These are phyloP conservation scores for Chelidonichthys spinosus DNA, from an alignment of 2,797 vertebrate species.

Conservation along the genomic window DNA sequence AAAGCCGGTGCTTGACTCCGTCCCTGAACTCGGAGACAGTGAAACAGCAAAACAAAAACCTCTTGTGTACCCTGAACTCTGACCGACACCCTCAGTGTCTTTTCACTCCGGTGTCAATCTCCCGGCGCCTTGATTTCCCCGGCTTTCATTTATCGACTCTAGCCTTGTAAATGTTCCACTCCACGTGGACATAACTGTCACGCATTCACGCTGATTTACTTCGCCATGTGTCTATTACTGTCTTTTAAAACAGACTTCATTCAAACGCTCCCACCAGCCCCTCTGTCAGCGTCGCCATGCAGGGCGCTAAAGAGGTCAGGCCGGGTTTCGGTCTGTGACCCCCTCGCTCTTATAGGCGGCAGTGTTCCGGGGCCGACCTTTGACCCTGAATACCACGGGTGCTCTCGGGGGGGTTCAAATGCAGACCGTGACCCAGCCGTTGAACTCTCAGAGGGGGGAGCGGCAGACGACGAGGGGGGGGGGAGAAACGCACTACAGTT, in stretches of 20 bases:
- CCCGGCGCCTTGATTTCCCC: slow-evolving; percentile 25
- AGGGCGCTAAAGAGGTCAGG: slow-evolving; percentile 51
- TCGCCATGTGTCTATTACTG: slow-evolving; percentile 29
- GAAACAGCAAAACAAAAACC: slow-evolving; percentile 41
- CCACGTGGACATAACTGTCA: slow-evolving; percentile 28
- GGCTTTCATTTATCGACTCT: slow-evolving; percentile 35
- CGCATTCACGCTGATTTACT: slow-evolving; percentile 46
- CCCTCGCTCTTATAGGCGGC: slow-evolving; percentile 41
- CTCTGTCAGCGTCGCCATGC: slow-evolving; percentile 33
- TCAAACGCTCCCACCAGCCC: neutral
- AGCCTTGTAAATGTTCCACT: slow-evolving; percentile 41
- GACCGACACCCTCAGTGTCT: slow-evolving; percentile 36
- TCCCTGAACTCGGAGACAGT: slow-evolving; percentile 55
- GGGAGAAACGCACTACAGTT: slow-evolving; percentile 8
- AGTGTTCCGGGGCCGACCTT: slow-evolving; percentile 48
- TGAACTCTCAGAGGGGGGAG: slow-evolving; percentile 50
- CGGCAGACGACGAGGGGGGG: neutral
- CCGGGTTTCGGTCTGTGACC: slow-evolving; percentile 58
- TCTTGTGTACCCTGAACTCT: slow-evolving; percentile 54
- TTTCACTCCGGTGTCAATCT: slow-evolving; percentile 23
- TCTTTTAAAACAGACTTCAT: slow-evolving; percentile 54
- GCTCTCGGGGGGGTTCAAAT: slow-evolving; percentile 56
- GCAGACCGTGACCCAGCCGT: slow-evolving; percentile 68
- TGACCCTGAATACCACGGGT: slow-evolving; percentile 55
- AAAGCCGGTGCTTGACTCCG: slow-evolving; percentile 15